Conservation (phyloP, 1,140 invertebrate genomes). For the Drosophila funebris region DNA sequence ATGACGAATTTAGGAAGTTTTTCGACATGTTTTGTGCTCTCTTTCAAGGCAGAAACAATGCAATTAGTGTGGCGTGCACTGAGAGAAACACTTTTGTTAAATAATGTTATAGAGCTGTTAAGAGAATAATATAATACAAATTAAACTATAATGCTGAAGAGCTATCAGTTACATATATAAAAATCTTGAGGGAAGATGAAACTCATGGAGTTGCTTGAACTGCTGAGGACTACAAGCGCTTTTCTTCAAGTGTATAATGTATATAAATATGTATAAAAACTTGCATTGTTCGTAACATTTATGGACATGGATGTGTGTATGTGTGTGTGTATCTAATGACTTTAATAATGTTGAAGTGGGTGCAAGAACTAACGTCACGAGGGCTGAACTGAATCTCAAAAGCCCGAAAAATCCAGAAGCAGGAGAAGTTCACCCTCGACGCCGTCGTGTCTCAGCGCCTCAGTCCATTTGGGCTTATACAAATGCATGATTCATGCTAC, state of each 20-base stretch:
- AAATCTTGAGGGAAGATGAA: too few species aligned
- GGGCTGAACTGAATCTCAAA: slow-evolving; percentile 28
- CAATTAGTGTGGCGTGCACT: slow-evolving; percentile 30
- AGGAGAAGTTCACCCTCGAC: slow-evolving; percentile 13
- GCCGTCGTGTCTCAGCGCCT: slow-evolving; percentile 5
- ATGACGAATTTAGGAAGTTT: slow-evolving; percentile 19
- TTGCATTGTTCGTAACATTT: background rate
- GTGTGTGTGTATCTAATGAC: slow-evolving; percentile 40
- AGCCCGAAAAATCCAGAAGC: background rate
- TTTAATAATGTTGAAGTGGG: slow-evolving; percentile 47
- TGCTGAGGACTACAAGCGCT: too few species aligned
- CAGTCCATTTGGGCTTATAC: slow-evolving; percentile 3
- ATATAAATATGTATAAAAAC: slow-evolving; percentile 2
- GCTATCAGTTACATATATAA: too few species aligned
- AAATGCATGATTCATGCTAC: slow-evolving; percentile 45
- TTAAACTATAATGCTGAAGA: too few species aligned
- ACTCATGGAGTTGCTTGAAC: too few species aligned
- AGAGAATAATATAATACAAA: too few species aligned
- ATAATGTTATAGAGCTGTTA: too few species aligned
- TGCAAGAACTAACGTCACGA: slow-evolving; percentile 36
- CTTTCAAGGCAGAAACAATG: slow-evolving; percentile 2
- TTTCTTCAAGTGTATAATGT: slow-evolving; percentile 14
- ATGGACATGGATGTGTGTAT: background rate
- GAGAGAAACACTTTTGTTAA: background rate
- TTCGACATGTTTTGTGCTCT: slow-evolving; percentile 11